Conservation (phyloP, 2,113 vertebrate species). For the Polypterus bichir region DNA sequence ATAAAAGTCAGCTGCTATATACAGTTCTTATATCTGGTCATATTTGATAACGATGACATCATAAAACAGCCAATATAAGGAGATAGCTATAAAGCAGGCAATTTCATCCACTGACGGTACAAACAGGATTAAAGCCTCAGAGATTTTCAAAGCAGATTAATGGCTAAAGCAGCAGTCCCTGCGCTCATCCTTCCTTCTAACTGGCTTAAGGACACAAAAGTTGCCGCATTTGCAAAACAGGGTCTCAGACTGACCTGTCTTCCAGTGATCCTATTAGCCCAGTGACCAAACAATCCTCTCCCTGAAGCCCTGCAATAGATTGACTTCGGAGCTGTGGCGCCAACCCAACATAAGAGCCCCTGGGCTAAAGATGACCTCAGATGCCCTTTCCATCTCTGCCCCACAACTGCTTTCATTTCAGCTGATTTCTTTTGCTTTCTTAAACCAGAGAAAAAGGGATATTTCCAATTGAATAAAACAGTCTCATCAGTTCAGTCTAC, state of each 20-base stretch:
- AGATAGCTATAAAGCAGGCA: conserved; percentile 3
- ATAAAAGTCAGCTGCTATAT: too few species aligned
- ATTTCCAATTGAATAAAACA: too few species aligned
- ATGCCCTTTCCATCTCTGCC: conserved; percentile 32
- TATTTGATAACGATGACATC: too few species aligned
- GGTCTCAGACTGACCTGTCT: conserved; percentile 35
- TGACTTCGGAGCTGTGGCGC: conserved; percentile 26
- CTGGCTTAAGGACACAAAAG: conserved; percentile 12
- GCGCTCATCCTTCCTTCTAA: conserved; percentile 10
- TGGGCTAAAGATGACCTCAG: conserved; percentile 36
- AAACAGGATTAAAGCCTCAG: conserved; percentile 20
- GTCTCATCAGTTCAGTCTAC: too few species aligned
- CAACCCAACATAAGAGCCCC: conserved; percentile 22
- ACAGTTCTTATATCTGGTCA: too few species aligned
- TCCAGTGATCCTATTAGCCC: conserved; percentile 49
- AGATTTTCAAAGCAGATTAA: conserved; percentile 15
- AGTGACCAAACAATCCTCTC: conserved; percentile 26
- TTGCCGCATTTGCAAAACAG: conserved; percentile 37
- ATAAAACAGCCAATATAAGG: too few species aligned
- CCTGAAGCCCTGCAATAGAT: conserved; percentile 19
- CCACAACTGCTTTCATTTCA: conserved; percentile 3
- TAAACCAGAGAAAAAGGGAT: too few species aligned
- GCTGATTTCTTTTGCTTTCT: too few species aligned
- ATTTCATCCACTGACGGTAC: conserved; percentile 13
- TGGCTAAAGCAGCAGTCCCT: conserved; percentile 4